These are phyloP conservation scores for Carlito syrichta DNA, from an alignment of 2,113 vertebrate species.

Conservation along the genomic window DNA sequence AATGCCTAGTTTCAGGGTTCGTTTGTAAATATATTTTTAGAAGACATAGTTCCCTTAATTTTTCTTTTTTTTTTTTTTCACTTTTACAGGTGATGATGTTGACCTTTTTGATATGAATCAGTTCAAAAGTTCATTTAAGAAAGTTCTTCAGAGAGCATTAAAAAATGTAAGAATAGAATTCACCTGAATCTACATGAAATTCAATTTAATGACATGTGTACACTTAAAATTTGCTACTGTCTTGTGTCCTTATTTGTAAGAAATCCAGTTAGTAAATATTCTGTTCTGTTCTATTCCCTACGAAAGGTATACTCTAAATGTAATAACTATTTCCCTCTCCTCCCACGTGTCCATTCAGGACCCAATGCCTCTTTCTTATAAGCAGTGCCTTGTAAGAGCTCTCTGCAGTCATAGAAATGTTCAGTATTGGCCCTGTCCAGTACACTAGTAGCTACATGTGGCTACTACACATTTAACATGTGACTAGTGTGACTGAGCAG, in stretches of 20 bases:
- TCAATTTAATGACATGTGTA: neutral
- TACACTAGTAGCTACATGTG: neutral
- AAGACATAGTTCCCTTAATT: neutral
- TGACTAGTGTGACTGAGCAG: neutral
- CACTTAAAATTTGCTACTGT: neutral
- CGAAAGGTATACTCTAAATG: neutral
- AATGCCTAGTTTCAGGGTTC: neutral
- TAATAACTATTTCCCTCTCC: neutral
- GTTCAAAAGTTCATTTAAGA: slow-evolving; percentile 82
- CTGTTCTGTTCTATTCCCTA: neutral
- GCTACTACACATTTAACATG: neutral
- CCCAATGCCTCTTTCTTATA: neutral
- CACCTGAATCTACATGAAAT: slow-evolving; percentile 10
- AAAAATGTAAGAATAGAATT: slow-evolving; percentile 83
- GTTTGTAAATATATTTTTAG: neutral
- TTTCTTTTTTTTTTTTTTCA: slow-evolving; percentile 12
- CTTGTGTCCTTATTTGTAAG: neutral
- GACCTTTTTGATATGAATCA: slow-evolving; percentile 76
- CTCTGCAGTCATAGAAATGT: neutral
- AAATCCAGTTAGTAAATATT: neutral
- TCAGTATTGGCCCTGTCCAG: neutral
- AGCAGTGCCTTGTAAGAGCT: neutral
- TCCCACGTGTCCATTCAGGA: neutral
- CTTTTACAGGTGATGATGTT: slow-evolving; percentile 76
- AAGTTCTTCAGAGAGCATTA: slow-evolving; percentile 76